Evolutionary conservation across 2,113 vertebrate species (phyloP).

Genomic region (Marmota monax): DNA sequence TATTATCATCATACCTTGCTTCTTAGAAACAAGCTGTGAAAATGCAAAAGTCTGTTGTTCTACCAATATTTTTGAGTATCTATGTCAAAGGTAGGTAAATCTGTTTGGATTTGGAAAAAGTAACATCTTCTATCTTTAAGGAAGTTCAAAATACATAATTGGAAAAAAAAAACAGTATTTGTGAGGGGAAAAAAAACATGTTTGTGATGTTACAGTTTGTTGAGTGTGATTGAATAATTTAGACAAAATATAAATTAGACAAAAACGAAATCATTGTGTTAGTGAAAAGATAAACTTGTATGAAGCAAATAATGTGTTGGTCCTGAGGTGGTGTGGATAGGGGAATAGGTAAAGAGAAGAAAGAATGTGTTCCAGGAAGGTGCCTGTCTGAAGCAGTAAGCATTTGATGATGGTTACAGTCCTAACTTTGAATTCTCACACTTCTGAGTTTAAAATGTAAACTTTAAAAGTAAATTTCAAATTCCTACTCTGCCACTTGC

Average conservation of each 20-base stretch:
- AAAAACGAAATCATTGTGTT: neutral
- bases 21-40: conserved; percentile 25
- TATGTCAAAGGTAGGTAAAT: conserved; percentile 56
- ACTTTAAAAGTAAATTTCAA: neutral
- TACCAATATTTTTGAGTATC: conserved; percentile 49
- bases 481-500: neutral
- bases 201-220: neutral
- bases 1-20: neutral
- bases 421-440: neutral
- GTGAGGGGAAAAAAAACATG: neutral
- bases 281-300: neutral
- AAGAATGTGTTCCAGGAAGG: rapidly evolving
- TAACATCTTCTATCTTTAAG: conserved; percentile 13
- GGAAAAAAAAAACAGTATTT: neutral
- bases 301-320: neutral
- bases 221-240: neutral
- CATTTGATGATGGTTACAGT: neutral
- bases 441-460: neutral
- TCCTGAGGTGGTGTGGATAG: neutral
- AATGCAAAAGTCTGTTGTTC: conserved; percentile 15
- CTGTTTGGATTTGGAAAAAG: neutral
- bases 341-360: neutral
- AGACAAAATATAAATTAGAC: neutral
- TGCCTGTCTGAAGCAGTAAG: neutral
- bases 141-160: neutral